Evolutionary conservation across 1,140 invertebrate genomes (phyloP).

Genomic region (Cydia splendana): DNA sequence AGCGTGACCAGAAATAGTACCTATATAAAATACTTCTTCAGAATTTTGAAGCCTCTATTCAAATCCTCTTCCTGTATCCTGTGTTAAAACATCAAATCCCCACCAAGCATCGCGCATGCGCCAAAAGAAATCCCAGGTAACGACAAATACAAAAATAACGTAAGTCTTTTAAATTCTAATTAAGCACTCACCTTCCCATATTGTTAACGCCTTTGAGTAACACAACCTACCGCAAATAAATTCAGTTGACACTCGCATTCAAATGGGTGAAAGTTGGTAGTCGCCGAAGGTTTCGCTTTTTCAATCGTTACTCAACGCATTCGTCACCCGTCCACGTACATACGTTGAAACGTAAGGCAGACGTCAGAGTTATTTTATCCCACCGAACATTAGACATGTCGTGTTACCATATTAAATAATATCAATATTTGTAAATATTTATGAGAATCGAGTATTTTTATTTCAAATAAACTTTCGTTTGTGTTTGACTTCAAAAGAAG

Average conservation of each 20-base stretch:
- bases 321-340: conserved; percentile 51
- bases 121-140: not conserved
- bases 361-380: conserved; percentile 12
- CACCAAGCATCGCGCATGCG: not conserved
- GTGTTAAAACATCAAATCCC: conserved; percentile 31
- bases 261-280: conserved; percentile 71
- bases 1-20: conserved; percentile 76
- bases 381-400: not conserved
- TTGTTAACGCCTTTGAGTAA: conserved; percentile 7
- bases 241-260: conserved; percentile 49
- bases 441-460: not conserved
- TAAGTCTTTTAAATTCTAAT: not conserved
- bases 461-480: not conserved
- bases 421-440: not conserved
- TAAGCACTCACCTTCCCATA: conserved; percentile 3
- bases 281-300: conserved; percentile 72
- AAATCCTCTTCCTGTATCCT: conserved; percentile 50
- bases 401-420: not conserved
- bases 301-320: conserved; percentile 69
- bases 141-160: not conserved
- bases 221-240: conserved; percentile 33
- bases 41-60: conserved; percentile 57
- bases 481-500: not conserved
- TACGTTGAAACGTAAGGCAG: conserved; percentile 8
- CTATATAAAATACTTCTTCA: conserved; percentile 60